Evolutionary conservation across 2,888 invertebrate genomes (phyloP).

Genomic region (Pasiphila rectangulata): DNA sequence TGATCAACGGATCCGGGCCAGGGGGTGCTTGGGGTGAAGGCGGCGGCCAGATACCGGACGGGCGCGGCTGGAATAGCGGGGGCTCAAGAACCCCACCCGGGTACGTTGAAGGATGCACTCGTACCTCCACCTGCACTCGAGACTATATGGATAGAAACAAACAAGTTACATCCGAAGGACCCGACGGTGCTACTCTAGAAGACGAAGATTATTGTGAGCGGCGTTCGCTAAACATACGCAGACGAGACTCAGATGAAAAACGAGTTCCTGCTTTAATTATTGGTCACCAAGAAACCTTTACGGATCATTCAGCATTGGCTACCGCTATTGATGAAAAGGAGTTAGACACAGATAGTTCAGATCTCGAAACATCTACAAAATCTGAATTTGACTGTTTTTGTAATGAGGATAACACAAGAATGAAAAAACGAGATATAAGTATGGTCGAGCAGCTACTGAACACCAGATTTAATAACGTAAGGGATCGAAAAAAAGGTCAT

Average conservation of each 20-base stretch:
- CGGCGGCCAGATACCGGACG: neutral
- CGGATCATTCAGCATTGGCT: slow-evolving; percentile 11
- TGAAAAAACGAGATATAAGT: slow-evolving; percentile 37
- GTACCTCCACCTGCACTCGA: slow-evolving; percentile 71
- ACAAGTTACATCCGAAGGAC: slow-evolving; percentile 38
- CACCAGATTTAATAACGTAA: slow-evolving; percentile 1
- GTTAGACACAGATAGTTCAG: neutral
- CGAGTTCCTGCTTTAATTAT: slow-evolving; percentile 9
- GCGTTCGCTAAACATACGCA: slow-evolving; percentile 53
- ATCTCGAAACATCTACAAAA: slow-evolving; percentile 6
- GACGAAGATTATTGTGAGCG: slow-evolving; percentile 72
- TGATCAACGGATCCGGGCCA: slow-evolving; percentile 40
- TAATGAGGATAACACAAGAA: slow-evolving; percentile 33
- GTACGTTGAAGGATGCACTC: slow-evolving; percentile 68
- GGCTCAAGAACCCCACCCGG: slow-evolving; percentile 62
- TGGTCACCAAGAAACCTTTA: slow-evolving; percentile 17
- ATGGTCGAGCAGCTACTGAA: slow-evolving; percentile 5
- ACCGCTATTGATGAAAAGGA: slow-evolving; percentile 9
- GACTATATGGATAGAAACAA: slow-evolving; percentile 63
- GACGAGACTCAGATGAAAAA: slow-evolving; percentile 43
- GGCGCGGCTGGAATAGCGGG: slow-evolving; percentile 30
- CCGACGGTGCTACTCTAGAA: slow-evolving; percentile 27
- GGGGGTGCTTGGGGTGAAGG: slow-evolving; percentile 1
- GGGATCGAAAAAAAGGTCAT: slow-evolving; percentile 5
- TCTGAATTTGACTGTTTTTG: slow-evolving; percentile 34